Base-by-base conservation (phyloP, 1,140 invertebrate genomes). In the Panulirus ornatus region DNA sequence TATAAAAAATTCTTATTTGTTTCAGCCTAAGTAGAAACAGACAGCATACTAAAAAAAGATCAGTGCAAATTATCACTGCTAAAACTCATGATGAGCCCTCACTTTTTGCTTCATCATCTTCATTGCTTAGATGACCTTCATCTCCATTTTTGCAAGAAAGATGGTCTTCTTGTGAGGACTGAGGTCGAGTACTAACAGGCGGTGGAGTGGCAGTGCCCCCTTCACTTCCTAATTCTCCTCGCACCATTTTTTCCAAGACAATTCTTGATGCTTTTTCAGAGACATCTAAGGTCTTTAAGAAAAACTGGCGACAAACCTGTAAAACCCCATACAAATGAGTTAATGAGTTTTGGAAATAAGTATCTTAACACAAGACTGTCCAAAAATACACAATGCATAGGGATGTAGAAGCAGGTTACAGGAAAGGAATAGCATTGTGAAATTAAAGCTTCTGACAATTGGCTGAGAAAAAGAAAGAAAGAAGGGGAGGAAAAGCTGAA, bases 301-400 rank as follows among this genome's bases (percentile, higher is more conserved):
- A 92, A 70, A 92, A 92, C 34, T 92, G 91, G n/a, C 91, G 87
- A 63, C 91, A 92, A 14, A 92, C 91, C 91, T 92, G 83, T n/a
- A n/a, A n/a, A n/a, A n/a, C n/a, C n/a, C n/a, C n/a, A n/a, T n/a
- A n/a, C n/a, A n/a, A n/a, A n/a, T n/a, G n/a, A n/a, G n/a, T n/a
- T n/a, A n/a, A n/a, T n/a, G n/a, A n/a, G n/a, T n/a, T n/a, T n/a
- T n/a, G n/a, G n/a, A n/a, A n/a, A n/a, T n/a, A n/a, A n/a, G n/a
- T n/a, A n/a, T n/a, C n/a, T n/a, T n/a, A n/a, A n/a, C n/a, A n/a
- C n/a, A n/a, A n/a, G n/a, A n/a, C n/a, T n/a, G n/a, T n/a, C n/a
- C n/a, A n/a, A n/a, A n/a, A n/a, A n/a, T n/a, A n/a, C n/a, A n/a
- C n/a, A n/a, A n/a, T n/a, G n/a, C n/a, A n/a, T n/a, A n/a, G n/a